Percentiles rank a stretch among this genome's conserved stretches.
Conservation (phyloP, 2,888 invertebrate genomes). For the Operophtera brumata region DNA sequence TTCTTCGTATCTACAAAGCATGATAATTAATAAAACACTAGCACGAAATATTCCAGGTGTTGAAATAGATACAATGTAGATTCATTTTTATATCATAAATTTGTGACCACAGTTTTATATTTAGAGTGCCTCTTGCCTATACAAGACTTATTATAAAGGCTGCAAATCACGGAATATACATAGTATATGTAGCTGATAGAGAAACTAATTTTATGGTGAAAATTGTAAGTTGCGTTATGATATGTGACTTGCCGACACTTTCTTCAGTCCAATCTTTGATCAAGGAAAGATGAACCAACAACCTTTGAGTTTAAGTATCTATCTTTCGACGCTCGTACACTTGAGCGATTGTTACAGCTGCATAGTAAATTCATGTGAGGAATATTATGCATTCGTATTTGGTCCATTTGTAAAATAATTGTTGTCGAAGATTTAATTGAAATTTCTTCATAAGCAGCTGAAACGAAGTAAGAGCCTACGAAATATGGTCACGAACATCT, state of each 20-base stretch:
- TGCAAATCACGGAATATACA: conserved; percentile 80
- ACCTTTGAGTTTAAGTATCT: neutral
- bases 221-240: conserved; percentile 82
- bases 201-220: conserved; percentile 78
- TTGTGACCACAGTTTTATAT: conserved; percentile 83
- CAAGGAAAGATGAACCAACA: conserved; percentile 2
- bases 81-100: conserved; percentile 74
- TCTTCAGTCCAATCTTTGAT: conserved; percentile 32
- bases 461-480: neutral
- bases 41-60: conserved; percentile 71
- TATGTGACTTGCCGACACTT: conserved; percentile 66
- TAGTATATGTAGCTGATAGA: conserved; percentile 78
- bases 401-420: conserved; percentile 6
- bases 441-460: conserved; percentile 26
- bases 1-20: conserved; percentile 62
- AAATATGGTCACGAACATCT: conserved; percentile 28
- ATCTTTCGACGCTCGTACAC: neutral
- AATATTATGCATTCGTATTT: neutral
- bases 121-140: conserved; percentile 84
- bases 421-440: neutral
- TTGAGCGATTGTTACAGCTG: neutral
- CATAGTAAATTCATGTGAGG: neutral
- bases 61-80: conserved; percentile 71
- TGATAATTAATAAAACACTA: conserved; percentile 68
- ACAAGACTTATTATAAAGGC: conserved; percentile 81